Evolutionary conservation across 92 coral and sea anemone genomes (phyloP), one percentile per base, ranked within the genome.

Genomic region (Parazoanthus darwini): DNA sequence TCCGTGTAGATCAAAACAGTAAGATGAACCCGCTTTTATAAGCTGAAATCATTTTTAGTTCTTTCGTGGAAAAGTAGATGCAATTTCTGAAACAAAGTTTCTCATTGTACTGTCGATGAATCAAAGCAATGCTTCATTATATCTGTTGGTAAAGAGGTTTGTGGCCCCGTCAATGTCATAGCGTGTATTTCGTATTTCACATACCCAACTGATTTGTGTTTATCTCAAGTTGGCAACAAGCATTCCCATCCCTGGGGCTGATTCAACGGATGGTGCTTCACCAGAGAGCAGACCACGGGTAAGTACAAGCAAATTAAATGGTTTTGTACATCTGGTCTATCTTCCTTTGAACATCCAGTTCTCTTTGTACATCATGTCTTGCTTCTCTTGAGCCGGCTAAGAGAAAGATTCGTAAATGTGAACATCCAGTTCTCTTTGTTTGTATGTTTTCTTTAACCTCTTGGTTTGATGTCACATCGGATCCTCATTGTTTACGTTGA

Each of bases 211-310:
- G 36, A 8, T 77, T 35, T 82, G 73, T 85, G 59, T 77, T 33
- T 87, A 56, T 38, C 26, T 88, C 7, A 65, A 97, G 99, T 94
- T 97, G 80, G 99, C 97, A 50, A 89, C 92, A 68, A 94, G 98
- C 46, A 95, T 97, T 81, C 99, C 99, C 50, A 91, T 97, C 74
- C 99, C 99, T 89, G 98, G 98, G 18, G 90, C 90, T 18, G 91
- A 82, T 46, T 92, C 89, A 51, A 72, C 89, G 13, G 86, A 92
- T 71, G 79, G 73, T 35, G 94, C 89, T 15, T 58, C 81, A 14
- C 37, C 78, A 59, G 92, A 92, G 82, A 85, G 87, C 71, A 77
- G 84, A 63, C 94, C 90, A 66, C 70, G 84, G 91, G 98, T 92
- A 90, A 35, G 91, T 54, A 29, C 33, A 29, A 29, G 33, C 33